These are phyloP conservation scores for Cataglyphis cursor DNA, from an alignment of 2,888 invertebrate genomes.

Conservation along the genomic window DNA sequence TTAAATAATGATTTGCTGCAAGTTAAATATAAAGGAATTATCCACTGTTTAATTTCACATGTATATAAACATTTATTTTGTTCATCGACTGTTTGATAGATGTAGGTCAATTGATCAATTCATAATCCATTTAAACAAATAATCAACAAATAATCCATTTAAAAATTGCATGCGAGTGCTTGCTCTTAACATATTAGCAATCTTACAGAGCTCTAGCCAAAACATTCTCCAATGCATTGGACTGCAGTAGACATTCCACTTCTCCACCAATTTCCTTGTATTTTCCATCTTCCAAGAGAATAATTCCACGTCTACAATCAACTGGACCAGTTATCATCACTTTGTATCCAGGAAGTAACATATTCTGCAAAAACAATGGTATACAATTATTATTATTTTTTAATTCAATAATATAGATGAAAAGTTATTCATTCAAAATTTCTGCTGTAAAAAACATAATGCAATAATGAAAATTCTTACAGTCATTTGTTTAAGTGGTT, in stretches of 20 bases:
- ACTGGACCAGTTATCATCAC: conserved; percentile 91
- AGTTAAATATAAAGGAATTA: too few species aligned
- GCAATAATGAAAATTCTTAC: not conserved
- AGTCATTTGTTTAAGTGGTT: conserved; percentile 16
- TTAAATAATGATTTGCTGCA: too few species aligned
- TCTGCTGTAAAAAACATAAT: not conserved
- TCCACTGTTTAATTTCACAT: too few species aligned
- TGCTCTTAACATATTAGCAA: too few species aligned
- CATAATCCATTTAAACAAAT: too few species aligned
- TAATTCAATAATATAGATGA: not conserved
- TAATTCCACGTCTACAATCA: conserved; percentile 90
- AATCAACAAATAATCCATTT: too few species aligned
- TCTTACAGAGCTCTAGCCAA: conserved; percentile 88
- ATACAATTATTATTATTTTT: not conserved
- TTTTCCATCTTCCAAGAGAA: conserved; percentile 89
- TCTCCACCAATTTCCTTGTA: conserved; percentile 91
- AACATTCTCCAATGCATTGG: conserved; percentile 89
- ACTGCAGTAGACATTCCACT: conserved; percentile 89
- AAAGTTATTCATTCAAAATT: not conserved
- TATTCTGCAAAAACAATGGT: conserved; percentile 73
- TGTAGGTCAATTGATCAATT: too few species aligned
- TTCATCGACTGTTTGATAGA: too few species aligned
- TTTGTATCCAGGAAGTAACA: conserved; percentile 89
- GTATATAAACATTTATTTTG: too few species aligned
- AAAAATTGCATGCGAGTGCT: too few species aligned